Base-by-base conservation (phyloP, 1,140 invertebrate species). In the Scaptomyza pallida region DNA sequence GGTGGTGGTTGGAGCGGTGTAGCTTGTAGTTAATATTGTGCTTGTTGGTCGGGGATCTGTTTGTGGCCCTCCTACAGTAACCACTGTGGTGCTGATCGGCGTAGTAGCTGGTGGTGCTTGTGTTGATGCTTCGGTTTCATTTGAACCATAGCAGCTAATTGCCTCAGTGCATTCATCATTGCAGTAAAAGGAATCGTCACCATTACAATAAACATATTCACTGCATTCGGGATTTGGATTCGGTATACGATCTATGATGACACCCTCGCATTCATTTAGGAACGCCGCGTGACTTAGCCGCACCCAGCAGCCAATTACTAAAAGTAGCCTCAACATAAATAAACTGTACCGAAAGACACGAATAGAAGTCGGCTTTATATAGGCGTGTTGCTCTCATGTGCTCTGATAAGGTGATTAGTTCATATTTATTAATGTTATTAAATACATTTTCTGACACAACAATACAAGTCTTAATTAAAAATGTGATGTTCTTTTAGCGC, bases 171-270 rank as follows among this genome's bases (percentile, higher is more conserved):
- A 88, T 5, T 82, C 78, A 0, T 68, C 82, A 12, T 88, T 89
- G 51, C 82, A 88, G 21, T 82, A 88, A 30, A 71, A 88, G 0
- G 89, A 90, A 41, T 89, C 67, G 2, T 89, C 78, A 1, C 86
- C 89, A 54, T 89, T 30, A 17, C 89, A 91, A 47, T 77, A 71
- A 5, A 91, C 72, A 13, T 57, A 90, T 3, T 80, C 71, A n/a
- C 83, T 85, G 69, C 89, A 91, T 12, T 76, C 72, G 16, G 37
- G 5, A 26, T 80, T 74, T 2, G 75, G 72, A 41, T 78, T 80
- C 0, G 64, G 17, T 15, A 88, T 54, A 2, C 63, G 63, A 0
- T 26, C 71, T 0, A 82, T 69, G 5, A 82, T 86, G 6, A 72
- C 71, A n/a, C 86, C 89, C n/a, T 71, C 70, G 60, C 89, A 90